Conservation (phyloP, 92 coral and sea anemone species). For the Micromussa lordhowensis region DNA sequence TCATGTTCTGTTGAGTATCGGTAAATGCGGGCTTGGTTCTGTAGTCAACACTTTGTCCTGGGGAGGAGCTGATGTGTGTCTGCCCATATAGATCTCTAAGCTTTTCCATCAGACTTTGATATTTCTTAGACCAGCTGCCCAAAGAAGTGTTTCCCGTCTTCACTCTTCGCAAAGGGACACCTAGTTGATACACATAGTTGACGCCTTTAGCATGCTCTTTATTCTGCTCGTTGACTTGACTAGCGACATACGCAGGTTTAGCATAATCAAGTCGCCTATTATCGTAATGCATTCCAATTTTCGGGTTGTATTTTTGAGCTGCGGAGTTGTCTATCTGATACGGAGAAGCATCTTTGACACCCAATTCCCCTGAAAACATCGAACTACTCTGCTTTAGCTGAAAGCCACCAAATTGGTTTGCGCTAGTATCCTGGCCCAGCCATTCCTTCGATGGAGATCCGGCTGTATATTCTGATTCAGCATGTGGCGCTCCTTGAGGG, state of each 20-base stretch:
- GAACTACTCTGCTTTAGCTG: neutral
- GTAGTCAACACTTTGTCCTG: neutral
- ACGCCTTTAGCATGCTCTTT: neutral
- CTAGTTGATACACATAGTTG: neutral
- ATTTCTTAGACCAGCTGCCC: slow-evolving; percentile 29
- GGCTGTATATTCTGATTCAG: neutral
- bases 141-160: neutral
- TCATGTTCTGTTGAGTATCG: slow-evolving; percentile 30
- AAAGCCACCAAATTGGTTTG: neutral
- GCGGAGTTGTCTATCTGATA: neutral
- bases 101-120: slow-evolving; percentile 14
- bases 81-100: neutral
- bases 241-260: neutral
- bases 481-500: neutral
- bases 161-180: neutral
- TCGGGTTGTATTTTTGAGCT: neutral
- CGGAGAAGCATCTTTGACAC: neutral
- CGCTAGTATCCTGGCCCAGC: neutral
- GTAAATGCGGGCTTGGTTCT: neutral
- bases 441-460: neutral
- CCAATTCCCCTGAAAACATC: neutral
- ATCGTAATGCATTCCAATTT: neutral
- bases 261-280: neutral
- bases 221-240: neutral
- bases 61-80: neutral